These are phyloP conservation scores for Notolepis coatsorum DNA, from an alignment of 2,797 vertebrate genomes.

Conservation along the genomic window DNA sequence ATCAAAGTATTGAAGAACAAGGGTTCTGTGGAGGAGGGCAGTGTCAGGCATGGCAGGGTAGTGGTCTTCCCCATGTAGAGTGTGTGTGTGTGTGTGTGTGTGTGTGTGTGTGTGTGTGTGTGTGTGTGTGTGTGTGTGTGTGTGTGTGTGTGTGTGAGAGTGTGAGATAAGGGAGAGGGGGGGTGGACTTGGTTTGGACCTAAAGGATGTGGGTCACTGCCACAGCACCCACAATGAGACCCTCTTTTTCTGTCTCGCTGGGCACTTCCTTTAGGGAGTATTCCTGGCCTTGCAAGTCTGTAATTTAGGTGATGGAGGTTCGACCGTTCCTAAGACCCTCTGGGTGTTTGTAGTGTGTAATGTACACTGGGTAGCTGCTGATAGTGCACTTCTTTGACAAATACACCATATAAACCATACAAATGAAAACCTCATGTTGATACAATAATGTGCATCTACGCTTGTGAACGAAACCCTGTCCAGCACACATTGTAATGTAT, in stretches of 20 bases:
- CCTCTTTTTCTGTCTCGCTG: slow-evolving; percentile 59
- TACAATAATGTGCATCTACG: slow-evolving; percentile 54
- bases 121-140: not conserved
- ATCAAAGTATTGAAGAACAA: slow-evolving; percentile 27
- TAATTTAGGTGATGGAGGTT: slow-evolving; percentile 66
- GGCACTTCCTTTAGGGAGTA: slow-evolving; percentile 63
- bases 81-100: slow-evolving; percentile 13
- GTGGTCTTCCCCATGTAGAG: slow-evolving; percentile 41
- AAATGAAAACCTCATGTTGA: slow-evolving; percentile 74
- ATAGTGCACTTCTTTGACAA: slow-evolving; percentile 67
- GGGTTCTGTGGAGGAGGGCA: slow-evolving; percentile 3
- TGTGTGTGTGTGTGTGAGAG: not conserved
- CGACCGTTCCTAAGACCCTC: slow-evolving; percentile 55
- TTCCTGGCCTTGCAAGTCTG: slow-evolving; percentile 68
- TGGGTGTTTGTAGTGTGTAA: slow-evolving; percentile 59
- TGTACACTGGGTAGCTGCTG: slow-evolving; percentile 58
- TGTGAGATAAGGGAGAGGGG: slow-evolving; percentile 18
- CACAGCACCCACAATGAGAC: slow-evolving; percentile 73
- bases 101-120: not conserved
- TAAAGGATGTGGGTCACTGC: slow-evolving; percentile 74
- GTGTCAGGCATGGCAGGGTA: slow-evolving; percentile 9
- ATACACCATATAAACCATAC: slow-evolving; percentile 46
- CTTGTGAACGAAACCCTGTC: slow-evolving; percentile 19
- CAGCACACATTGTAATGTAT: slow-evolving; percentile 28
- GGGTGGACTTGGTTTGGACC: too few species aligned